A percentile compares a stretch with the other conserved stretches of the same genome.
These are phyloP conservation scores for Tricholaema leucomelas DNA, from an alignment of 2,113 vertebrate species.

Conservation along the genomic window DNA sequence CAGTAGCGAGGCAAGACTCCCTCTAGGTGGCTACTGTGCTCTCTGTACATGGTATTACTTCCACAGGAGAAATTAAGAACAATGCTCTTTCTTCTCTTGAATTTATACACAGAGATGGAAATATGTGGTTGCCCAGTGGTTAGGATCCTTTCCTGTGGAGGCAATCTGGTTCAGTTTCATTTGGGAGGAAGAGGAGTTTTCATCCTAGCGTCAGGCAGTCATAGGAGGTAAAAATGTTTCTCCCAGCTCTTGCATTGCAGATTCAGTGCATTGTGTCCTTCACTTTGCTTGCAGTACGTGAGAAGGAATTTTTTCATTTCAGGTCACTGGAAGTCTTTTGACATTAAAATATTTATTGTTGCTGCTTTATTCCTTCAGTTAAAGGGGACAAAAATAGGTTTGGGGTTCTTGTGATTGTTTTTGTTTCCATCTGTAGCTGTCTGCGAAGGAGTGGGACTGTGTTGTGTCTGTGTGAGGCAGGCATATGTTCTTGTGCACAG, in stretches of 20 bases:
- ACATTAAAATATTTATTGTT: neutral
- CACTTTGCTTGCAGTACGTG: rapidly evolving
- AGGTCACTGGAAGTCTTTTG: neutral
- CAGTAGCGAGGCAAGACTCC: neutral
- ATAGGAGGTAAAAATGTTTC: neutral
- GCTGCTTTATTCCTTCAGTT: neutral
- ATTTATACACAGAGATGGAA: neutral
- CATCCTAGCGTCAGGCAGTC: neutral
- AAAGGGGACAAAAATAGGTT: neutral
- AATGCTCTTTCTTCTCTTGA: neutral
- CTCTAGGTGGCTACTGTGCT: neutral
- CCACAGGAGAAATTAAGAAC: neutral
- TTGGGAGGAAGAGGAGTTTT: neutral
- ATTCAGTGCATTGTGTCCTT: neutral
- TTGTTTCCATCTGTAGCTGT: neutral
- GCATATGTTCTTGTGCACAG: neutral
- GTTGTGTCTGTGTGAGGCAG: rapidly evolving
- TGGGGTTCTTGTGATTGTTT: neutral
- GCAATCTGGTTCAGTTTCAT: neutral
- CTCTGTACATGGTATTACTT: neutral
- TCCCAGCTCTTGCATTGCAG: neutral
- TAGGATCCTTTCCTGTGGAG: neutral
- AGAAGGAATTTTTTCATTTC: neutral
- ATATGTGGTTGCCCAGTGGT: rapidly evolving
- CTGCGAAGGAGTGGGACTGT: neutral